A percentile compares a stretch with the other conserved stretches of the same genome.
Evolutionary conservation across 2,113 vertebrate genomes (phyloP).

Genomic region (Candoia aspera): DNA sequence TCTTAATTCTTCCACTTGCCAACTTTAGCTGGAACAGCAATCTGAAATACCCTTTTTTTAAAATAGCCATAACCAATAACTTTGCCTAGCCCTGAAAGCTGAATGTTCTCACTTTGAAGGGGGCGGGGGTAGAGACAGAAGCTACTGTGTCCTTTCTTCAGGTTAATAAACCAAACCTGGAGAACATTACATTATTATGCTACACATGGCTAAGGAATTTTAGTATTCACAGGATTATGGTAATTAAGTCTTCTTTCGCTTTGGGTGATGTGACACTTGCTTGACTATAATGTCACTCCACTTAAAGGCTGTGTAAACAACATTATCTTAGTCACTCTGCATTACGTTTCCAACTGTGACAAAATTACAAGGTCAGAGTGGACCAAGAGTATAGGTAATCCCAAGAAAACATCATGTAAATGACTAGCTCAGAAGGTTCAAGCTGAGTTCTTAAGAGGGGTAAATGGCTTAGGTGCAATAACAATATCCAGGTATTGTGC

Average conservation of each 20-base stretch:
- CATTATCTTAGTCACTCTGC: constrained; percentile 83
- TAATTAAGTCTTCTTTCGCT: constrained; percentile 84
- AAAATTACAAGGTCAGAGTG: constrained; percentile 84
- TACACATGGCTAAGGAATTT: constrained; percentile 77
- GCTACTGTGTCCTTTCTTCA: constrained; percentile 54
- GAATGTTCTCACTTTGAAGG: constrained; percentile 37
- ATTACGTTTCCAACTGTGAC: constrained; percentile 80
- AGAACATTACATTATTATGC: constrained; percentile 81
- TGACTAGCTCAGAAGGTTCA: constrained; percentile 65
- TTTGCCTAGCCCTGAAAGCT: background rate
- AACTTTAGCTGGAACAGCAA: background rate
- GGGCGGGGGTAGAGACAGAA: constrained; percentile 7
- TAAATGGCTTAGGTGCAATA: constrained; percentile 63
- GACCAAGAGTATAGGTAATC: constrained; percentile 76
- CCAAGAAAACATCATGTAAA: constrained; percentile 77
- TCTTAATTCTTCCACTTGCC: background rate
- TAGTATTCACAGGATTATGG: constrained; percentile 82
- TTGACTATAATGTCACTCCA: constrained; percentile 87
- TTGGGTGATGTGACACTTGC: constrained; percentile 83
- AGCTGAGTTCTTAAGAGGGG: constrained; percentile 65
- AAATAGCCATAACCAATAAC: background rate
- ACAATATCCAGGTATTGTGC: constrained; percentile 43
- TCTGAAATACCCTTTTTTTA: background rate
- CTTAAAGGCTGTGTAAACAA: constrained; percentile 88
- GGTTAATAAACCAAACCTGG: constrained; percentile 69